Base-by-base conservation (phyloP, 2,888 invertebrate genomes). In the Drosophila rubida region DNA sequence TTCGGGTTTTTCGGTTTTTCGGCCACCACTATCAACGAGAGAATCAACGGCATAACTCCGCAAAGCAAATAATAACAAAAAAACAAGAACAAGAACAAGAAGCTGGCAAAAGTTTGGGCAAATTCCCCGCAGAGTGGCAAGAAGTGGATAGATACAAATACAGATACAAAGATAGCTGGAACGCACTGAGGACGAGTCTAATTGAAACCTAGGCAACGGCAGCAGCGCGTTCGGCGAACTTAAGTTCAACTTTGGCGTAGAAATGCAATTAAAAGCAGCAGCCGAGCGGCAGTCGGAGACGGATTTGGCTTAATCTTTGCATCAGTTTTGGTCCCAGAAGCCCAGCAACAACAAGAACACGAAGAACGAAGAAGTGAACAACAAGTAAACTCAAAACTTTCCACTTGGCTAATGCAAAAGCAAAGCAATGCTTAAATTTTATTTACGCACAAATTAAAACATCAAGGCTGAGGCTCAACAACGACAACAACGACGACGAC, bases 371-470 rank as follows among this genome's bases (percentile, higher is more conserved):
- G 39, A 67, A 14, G 37, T 58, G 13, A 66, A 39, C 30, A 64
- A 39, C 39, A 27, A 44, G 39, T 54, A 44, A 19, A 30, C 53
- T 41, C 11, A 61, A 79, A 80, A 83, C 75, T 80, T 80, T 83
- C 57, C 46, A 63, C 66, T 69, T 46, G 63, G 70, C 73, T 77
- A 80, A 83, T 80, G 69, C 78, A 65, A 67, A 77, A 69, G 69
- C 78, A 82, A 80, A 78, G 78, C 70, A 83, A 86, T 82, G 84
- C 78, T 72, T 73, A 78, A 75, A 82, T 78, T 80, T 67, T 82
- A 83, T 86, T 80, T 83, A 84, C 81, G 81, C 84, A 86, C 78
- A 86, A 82, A 82, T 83, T 86, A 86, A 82, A 81, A 80, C 70
- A 80, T 86, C 84, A 67, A 70, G 80, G 83, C 70, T 39, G 57